Evolutionary conservation across 2,888 invertebrate genomes (phyloP).

Genomic region (Lepidonotus clava): DNA sequence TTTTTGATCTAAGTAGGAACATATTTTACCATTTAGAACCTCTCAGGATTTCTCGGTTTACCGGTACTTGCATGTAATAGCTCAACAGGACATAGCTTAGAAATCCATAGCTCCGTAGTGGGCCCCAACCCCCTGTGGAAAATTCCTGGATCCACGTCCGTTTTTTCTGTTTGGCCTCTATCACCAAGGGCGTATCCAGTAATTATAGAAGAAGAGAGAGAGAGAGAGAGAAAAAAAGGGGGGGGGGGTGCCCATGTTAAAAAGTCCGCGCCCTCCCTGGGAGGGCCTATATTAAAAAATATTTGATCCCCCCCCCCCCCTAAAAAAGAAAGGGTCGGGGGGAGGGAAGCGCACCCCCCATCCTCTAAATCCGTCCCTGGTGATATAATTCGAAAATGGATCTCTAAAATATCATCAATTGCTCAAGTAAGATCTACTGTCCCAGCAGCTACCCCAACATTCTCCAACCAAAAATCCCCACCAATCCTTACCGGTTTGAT

Average conservation of each 20-base stretch:
- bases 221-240: too few species aligned
- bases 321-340: background rate
- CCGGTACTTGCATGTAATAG: background rate
- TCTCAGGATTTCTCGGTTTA: background rate
- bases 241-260: too few species aligned
- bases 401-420: background rate
- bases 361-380: background rate
- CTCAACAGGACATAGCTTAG: background rate
- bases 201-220: too few species aligned
- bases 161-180: too few species aligned
- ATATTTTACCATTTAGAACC: background rate
- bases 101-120: too few species aligned
- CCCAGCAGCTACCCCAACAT: background rate
- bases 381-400: background rate
- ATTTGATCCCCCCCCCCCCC: too few species aligned
- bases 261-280: too few species aligned
- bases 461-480: background rate
- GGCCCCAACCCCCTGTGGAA: too few species aligned
- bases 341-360: background rate
- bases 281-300: too few species aligned
- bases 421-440: background rate
- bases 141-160: too few species aligned
- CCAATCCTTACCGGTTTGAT: conserved; percentile 14
- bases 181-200: too few species aligned
- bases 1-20: background rate